Conservation (phyloP, 2,888 invertebrate species). For the Criorhina ranunculi region DNA sequence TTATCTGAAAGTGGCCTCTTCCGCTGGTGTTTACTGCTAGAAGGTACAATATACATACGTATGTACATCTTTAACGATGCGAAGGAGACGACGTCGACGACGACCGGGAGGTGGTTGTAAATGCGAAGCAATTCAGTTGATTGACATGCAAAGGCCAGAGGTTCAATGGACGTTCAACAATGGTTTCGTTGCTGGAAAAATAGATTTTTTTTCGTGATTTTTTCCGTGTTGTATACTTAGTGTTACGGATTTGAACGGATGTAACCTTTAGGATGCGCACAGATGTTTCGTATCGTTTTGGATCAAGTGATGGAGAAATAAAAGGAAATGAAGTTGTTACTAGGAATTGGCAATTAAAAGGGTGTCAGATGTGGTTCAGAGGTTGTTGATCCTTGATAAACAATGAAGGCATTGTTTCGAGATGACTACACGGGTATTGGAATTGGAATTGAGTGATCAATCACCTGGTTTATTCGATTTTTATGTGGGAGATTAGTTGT, state of each 20-base stretch:
- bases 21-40: constrained; percentile 53
- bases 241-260: constrained; percentile 32
- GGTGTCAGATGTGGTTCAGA: background rate
- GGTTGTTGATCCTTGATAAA: constrained; percentile 1
- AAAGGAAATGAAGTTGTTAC: background rate
- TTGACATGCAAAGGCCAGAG: constrained; percentile 70
- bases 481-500: too few relatives aligned
- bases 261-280: background rate
- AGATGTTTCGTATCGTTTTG: constrained; percentile 27
- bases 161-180: constrained; percentile 48
- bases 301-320: background rate
- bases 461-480: too few relatives aligned
- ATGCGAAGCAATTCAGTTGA: constrained; percentile 66
- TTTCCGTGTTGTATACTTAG: background rate
- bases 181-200: constrained; percentile 43
- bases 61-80: constrained; percentile 37
- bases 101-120: constrained; percentile 21
- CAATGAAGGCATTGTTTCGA: background rate
- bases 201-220: constrained; percentile 37
- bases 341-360: constrained; percentile 1
- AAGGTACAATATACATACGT: constrained; percentile 10
- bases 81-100: background rate
- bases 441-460: constrained; percentile 3
- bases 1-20: constrained; percentile 64
- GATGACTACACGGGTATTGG: background rate